phyloP scores from a whole-genome alignment of 2,888 invertebrate species.

The Sarcophaga variegata region DNA sequence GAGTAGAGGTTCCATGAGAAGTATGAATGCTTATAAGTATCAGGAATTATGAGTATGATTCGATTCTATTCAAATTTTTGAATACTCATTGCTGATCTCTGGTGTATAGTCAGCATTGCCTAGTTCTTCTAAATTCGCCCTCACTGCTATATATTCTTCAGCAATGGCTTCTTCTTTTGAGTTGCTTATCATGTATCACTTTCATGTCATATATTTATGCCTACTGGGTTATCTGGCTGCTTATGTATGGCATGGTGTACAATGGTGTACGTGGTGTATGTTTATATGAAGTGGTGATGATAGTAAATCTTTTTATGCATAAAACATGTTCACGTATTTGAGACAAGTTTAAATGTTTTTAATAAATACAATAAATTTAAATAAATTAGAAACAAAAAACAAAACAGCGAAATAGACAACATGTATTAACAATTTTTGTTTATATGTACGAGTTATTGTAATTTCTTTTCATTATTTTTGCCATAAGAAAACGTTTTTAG shows the following conservation, averaged over 20 bases:
- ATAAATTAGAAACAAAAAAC: conserved; percentile 57
- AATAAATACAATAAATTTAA: conserved; percentile 67
- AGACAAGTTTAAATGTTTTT: conserved; percentile 63
- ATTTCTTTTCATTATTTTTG: too few relatives aligned
- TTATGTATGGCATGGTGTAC: neutral
- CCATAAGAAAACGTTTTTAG: neutral
- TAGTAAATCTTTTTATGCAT: conserved; percentile 57
- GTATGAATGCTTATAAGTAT: too few relatives aligned
- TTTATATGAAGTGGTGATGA: conserved; percentile 36
- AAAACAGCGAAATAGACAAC: conserved; percentile 17
- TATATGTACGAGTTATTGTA: neutral
- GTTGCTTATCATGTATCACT: too few relatives aligned
- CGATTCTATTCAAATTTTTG: too few relatives aligned
- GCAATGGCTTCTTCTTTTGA: too few relatives aligned
- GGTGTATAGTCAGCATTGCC: too few relatives aligned
- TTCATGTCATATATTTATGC: neutral
- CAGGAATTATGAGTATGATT: too few relatives aligned
- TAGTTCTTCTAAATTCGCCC: too few relatives aligned
- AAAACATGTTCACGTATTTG: conserved; percentile 61
- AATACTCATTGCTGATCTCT: too few relatives aligned
- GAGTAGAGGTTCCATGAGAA: too few relatives aligned
- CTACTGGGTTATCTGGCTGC: conserved; percentile 1
- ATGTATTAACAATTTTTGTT: neutral
- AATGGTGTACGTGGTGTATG: neutral
- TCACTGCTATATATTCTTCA: too few relatives aligned